Percentiles rank a stretch among this genome's conserved stretches.
Evolutionary conservation across 2,797 vertebrate genomes (phyloP).

Genomic region (Craterocephalus amniculus): DNA sequence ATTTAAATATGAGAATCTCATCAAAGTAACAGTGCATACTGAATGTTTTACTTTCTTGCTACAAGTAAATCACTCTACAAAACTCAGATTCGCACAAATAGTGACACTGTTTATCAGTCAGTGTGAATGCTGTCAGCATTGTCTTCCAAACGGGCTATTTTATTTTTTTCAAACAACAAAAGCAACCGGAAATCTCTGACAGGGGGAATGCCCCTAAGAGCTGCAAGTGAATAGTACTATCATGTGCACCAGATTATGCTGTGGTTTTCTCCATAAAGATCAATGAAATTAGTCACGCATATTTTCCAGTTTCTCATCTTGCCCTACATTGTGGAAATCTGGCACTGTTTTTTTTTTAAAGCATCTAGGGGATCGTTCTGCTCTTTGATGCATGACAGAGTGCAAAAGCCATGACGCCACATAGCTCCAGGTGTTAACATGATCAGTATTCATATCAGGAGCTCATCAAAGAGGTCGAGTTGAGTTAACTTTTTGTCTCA

Average conservation of each 20-base stretch:
- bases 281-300: slow-evolving; percentile 56
- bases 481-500: slow-evolving; percentile 39
- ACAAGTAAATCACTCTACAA: background rate
- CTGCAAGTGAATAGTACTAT: slow-evolving; percentile 39
- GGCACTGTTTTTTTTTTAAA: slow-evolving; percentile 33
- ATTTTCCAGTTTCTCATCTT: slow-evolving; percentile 45
- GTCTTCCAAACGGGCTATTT: background rate
- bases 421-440: slow-evolving; percentile 57
- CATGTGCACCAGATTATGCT: slow-evolving; percentile 43
- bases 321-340: slow-evolving; percentile 58
- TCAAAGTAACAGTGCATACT: background rate
- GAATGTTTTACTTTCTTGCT: background rate
- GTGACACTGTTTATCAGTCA: slow-evolving; percentile 1
- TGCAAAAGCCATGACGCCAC: slow-evolving; percentile 45
- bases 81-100: background rate
- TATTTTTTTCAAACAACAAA: slow-evolving; percentile 14
- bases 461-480: slow-evolving; percentile 55
- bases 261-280: slow-evolving; percentile 51
- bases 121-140: background rate
- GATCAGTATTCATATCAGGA: slow-evolving; percentile 50
- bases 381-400: slow-evolving; percentile 59
- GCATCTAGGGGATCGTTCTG: slow-evolving; percentile 52
- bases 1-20: background rate
- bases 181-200: slow-evolving; percentile 24
- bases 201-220: slow-evolving; percentile 22